Evolutionary conservation across 2,113 vertebrate genomes (phyloP).

Genomic region (Prunella fulvescens): DNA sequence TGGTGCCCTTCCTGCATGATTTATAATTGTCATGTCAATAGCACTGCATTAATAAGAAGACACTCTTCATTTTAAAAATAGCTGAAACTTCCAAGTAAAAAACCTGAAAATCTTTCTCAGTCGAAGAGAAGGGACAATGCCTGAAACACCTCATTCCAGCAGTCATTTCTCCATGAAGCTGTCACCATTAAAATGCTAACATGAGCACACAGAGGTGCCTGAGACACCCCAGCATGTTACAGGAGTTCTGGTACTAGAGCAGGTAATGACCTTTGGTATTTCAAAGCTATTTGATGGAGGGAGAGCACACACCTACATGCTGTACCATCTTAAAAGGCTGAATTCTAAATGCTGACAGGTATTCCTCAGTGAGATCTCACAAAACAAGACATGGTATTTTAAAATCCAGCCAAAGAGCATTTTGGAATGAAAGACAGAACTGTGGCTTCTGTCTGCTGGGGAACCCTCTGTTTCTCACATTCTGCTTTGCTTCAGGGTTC

Average conservation of each 20-base stretch:
- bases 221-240: not conserved
- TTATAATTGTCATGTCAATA: not conserved
- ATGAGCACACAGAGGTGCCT: not conserved
- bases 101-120: not conserved
- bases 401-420: not conserved
- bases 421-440: not conserved
- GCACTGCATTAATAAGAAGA: not conserved
- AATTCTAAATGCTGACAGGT: slow-evolving; percentile 17
- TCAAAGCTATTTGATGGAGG: not conserved
- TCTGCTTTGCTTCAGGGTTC: not conserved
- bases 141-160: not conserved
- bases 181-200: not conserved
- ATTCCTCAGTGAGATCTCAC: not conserved
- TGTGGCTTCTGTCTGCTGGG: not conserved
- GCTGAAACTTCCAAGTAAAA: not conserved
- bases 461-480: not conserved
- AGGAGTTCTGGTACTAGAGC: not conserved
- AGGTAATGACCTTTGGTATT: slow-evolving; percentile 43
- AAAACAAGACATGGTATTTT: not conserved
- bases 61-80: not conserved
- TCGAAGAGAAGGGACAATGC: not conserved
- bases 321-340: not conserved
- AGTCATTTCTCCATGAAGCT: not conserved
- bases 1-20: not conserved
- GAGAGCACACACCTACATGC: not conserved